Base-by-base conservation (phyloP, 2,797 vertebrate genomes). In the Pygocentrus nattereri region DNA sequence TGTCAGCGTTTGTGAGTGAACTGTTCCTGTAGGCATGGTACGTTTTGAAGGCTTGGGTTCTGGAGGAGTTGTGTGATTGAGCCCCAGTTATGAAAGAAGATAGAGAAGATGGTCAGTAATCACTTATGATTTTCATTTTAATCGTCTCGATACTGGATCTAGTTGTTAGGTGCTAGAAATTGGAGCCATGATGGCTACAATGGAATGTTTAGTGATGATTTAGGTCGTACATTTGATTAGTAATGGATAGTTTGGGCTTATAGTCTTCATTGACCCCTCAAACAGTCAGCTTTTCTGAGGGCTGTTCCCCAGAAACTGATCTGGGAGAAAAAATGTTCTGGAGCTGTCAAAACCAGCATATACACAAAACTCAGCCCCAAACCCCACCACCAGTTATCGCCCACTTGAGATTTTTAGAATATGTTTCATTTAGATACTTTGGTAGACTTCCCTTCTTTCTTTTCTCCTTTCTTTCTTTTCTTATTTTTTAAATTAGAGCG, bases 121-220 rank as follows among this genome's bases (percentile, higher is more conserved):
- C 38, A 38, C 38, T 38, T 38, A 0, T 38, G 38, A 5, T 2
- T 5, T 38, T 38, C 1, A 1, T 49, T 71, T 52, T 30, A 71
- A 31, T 71, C 23, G 4, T 27, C 41, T 25, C 23, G 1, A 5
- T 19, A 19, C 30, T 64, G 38, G 68, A 67, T 47, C 47, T 16
- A 49, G 41, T 31, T 62, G 54, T 65, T 83, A 19, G 50, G 27
- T 76, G 8, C 65, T 50, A 69, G 79, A 68, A 8, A n/a, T 59
- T 50, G n/a, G 54, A 62, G 70, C 31, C 47, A 64, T 58, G 70
- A 59, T 86, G 85, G 41, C 79, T 84, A 50, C 74, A 79, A 68
- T 54, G 79, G 74, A 74, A 74, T 72, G 84, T 84, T 76, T 82
- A 67, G 80, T 78, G 69, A 85, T 72, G 52, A 56, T 64, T 59